Base-by-base conservation (phyloP, 2,113 vertebrate genomes). In the Xerus inauris region DNA sequence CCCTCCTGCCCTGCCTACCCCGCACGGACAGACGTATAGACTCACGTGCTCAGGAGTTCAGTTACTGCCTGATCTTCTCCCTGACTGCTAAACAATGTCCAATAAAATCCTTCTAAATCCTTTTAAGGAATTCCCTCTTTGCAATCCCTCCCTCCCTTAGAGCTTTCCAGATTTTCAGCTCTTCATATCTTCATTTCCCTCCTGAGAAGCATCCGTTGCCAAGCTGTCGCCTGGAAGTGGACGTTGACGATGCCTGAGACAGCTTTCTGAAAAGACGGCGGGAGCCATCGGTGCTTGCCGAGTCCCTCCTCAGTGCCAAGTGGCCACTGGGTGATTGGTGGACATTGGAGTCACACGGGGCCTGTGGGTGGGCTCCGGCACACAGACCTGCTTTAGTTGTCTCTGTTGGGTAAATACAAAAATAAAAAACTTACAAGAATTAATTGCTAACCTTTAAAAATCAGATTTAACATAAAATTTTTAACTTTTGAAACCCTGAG, bases 101-200 rank as follows among this genome's bases (percentile, higher is more conserved):
- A 97, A 89, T 97, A 97, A 97, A 96, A 96, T 89, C 67, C 89
- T 89, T 76, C 92, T 95, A 95, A 95, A 80, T 93, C 97, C 97
- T 97, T 98, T 97, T 98, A 98, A 97, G 97, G 97, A 83, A 94
- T 96, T 95, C 89, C 89, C 82, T 94, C 57, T 80, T n/a, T 75
- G 83, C 82, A 30, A n/a, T 71, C 62, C 64, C 96, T 81, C 94
- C 96, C 71, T 91, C 93, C 69, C 24, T 59, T 32, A 49, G 28
- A 86, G 86, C n/a, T 77, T 91, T 93, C 79, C 96, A 93, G 91
- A 97, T 96, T 87, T 80, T 69, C 62, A 24, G 93, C 81, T 96
- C 86, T 72, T 92, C 62, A 1, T 49, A 38, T 76, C 65, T 95
- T 62, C 83, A 8, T 67, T 88, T 94, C n/a, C 75, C 32, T 76